Base-by-base conservation (phyloP, 2,797 vertebrate species). In the Rhadinocentrus ornatus region DNA sequence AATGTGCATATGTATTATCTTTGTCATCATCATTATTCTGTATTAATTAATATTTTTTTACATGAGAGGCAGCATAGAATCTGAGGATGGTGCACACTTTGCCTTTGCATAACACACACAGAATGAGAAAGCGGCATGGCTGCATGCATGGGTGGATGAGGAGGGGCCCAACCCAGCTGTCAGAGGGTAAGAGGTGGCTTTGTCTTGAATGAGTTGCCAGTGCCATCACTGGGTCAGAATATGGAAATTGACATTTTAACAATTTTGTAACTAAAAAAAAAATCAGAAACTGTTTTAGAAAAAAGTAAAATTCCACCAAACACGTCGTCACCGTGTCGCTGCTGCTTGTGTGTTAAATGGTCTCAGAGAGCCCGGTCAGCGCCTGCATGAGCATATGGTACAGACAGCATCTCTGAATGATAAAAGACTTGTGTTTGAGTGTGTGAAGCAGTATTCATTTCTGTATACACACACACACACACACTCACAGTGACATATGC, bases 361-460 rank as follows among this genome's bases (percentile, higher is more conserved):
- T 15, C 41, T 46, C 29, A 41, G 53, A 5, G 13, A 56, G 57
- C 64, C 26, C 12, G 66, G 70, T 73, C 77, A 77, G 26, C 27
- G n/a, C 20, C 71, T 66, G 57, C 52, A 1, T 50, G 73, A 75
- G 31, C 71, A 70, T 71, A 81, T 69, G 75, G 67, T 50, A 59
- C 39, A 27, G 62, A 75, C 57, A 26, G 29, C 1, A 3, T 37
- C 41, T 79, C 13, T 73, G 55, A 76, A 62, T 70, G 79, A 73
- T 66, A 77, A 80, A 83, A 80, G 68, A 69, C 72, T 64, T 35
- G 57, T 66, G 74, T 81, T 77, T 78, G 77, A 68, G 74, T 76
- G 70, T 37, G 60, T 48, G 46, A 69, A 73, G 67, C 10, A 3
- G 66, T 69, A 60, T 87, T 82, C 75, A 66, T 65, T 81, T 83